Conservation (phyloP, 2,888 invertebrate species). For the Fissipunctia ypsillon region DNA sequence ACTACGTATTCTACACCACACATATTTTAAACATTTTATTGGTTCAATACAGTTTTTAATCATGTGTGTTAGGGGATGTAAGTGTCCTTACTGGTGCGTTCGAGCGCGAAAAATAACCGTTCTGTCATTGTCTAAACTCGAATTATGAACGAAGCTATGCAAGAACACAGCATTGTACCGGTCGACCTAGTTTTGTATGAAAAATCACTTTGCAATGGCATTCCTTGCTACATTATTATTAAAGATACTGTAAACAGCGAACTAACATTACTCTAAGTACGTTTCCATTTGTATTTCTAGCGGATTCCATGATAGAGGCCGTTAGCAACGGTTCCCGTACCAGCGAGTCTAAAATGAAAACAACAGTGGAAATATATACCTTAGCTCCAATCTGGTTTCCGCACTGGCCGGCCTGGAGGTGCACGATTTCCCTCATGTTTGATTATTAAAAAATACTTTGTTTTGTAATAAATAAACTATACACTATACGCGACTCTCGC, state of each 20-base stretch:
- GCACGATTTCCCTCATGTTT: conserved; percentile 96
- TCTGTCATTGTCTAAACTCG: conserved; percentile 70
- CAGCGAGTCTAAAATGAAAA: conserved; percentile 41
- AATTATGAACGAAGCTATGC: conserved; percentile 78
- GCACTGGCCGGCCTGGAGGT: conserved; percentile 95
- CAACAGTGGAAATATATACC: conserved; percentile 74
- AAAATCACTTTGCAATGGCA: conserved; percentile 50
- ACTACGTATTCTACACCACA: neutral
- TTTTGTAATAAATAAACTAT: conserved; percentile 82
- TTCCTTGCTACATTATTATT: conserved; percentile 20
- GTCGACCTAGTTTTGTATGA: conserved; percentile 55
- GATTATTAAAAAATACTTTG: conserved; percentile 74
- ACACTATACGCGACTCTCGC: conserved; percentile 87
- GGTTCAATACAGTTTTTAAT: conserved; percentile 6
- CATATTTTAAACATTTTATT: conserved; percentile 1
- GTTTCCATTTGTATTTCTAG: conserved; percentile 50
- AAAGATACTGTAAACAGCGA: conserved; percentile 14
- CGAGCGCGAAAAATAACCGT: conserved; percentile 74
- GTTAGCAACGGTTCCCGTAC: conserved; percentile 56
- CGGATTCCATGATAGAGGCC: conserved; percentile 47
- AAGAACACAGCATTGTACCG: conserved; percentile 67
- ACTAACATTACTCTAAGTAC: conserved; percentile 31
- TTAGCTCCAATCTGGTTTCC: conserved; percentile 95
- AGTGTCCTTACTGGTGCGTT: conserved; percentile 65
- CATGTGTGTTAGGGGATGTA: conserved; percentile 63